These are phyloP conservation scores for Julus scanicus DNA, from an alignment of 2,888 invertebrate species.

Conservation along the genomic window DNA sequence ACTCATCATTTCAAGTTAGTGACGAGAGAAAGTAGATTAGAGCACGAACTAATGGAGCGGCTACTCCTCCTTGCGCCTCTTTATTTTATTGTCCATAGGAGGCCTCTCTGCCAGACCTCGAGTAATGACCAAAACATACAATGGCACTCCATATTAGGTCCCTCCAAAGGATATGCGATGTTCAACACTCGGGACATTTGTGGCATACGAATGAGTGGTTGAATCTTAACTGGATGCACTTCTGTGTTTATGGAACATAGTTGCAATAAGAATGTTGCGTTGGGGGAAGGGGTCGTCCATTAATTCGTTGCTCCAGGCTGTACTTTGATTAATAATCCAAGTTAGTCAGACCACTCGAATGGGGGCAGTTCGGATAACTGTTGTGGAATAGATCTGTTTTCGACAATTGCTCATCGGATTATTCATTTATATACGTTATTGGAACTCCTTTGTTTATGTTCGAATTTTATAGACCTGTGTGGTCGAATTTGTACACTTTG, in stretches of 20 bases:
- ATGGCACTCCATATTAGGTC: background rate
- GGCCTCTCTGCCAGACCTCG: background rate
- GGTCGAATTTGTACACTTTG: too few species aligned
- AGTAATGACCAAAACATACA: background rate
- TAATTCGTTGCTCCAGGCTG: too few species aligned
- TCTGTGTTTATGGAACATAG: background rate
- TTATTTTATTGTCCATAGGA: background rate
- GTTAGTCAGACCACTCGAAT: too few species aligned
- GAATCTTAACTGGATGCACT: background rate
- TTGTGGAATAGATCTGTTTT: too few species aligned
- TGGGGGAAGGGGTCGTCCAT: too few species aligned
- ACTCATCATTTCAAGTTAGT: conserved; percentile 36
- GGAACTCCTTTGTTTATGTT: too few species aligned
- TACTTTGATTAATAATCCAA: too few species aligned
- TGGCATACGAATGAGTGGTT: background rate
- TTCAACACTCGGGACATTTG: background rate
- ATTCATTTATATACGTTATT: too few species aligned
- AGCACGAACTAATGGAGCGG: conserved; percentile 5
- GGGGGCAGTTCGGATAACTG: too few species aligned
- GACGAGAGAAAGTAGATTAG: conserved; percentile 38
- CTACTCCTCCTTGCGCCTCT: background rate
- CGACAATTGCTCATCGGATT: too few species aligned
- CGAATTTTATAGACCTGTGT: too few species aligned
- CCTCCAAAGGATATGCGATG: background rate
- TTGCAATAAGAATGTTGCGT: too few species aligned